Conservation (phyloP, 2,888 invertebrate species). For the Tanypteryx hageni region DNA sequence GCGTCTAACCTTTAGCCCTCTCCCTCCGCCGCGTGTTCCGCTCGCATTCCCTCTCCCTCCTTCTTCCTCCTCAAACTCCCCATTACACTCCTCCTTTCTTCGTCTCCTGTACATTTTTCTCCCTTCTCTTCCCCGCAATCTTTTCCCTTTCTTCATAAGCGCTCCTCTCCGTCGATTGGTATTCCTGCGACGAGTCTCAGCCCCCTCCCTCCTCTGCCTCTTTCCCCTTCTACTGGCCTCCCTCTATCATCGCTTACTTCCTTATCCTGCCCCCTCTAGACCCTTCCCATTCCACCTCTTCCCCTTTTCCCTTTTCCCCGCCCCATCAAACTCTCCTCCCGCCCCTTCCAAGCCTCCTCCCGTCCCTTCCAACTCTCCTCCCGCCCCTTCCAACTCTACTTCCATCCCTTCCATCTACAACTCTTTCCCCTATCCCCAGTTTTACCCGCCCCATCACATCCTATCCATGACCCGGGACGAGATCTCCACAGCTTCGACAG, state of each 20-base stretch:
- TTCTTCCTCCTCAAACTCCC: no score
- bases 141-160: background rate
- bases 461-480: background rate
- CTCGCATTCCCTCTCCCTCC: constrained; percentile 21
- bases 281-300: background rate
- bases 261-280: background rate
- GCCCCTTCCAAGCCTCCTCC: background rate
- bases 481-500: constrained; percentile 32
- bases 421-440: background rate
- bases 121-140: background rate
- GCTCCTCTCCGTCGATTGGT: background rate
- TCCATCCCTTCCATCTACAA: background rate
- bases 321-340: background rate
- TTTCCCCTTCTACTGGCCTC: no score
- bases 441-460: background rate
- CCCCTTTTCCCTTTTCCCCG: background rate
- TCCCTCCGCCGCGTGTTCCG: background rate
- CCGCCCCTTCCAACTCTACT: background rate
- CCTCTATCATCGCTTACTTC: background rate
- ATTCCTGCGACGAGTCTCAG: background rate
- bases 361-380: background rate
- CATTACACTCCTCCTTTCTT: background rate
- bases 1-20: background rate
- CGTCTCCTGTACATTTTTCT: background rate
- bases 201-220: no score